A percentile compares a stretch with the other conserved stretches of the same genome.
Conservation (phyloP, 2,888 invertebrate species). For the Diaperis boleti region DNA sequence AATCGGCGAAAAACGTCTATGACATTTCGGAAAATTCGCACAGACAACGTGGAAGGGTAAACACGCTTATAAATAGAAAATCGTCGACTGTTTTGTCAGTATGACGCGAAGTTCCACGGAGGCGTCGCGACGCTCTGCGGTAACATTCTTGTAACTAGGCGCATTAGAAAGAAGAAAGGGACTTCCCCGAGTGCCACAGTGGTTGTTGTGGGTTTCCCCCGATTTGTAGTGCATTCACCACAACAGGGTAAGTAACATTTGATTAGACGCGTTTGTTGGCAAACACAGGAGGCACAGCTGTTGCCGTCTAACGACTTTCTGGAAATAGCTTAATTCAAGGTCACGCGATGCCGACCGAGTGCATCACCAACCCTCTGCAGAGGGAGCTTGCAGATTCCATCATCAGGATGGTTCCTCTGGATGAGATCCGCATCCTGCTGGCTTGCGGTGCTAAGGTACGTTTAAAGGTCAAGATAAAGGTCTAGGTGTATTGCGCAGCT, state of each 20-base stretch:
- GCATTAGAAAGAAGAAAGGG: too few relatives aligned
- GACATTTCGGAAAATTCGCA: conserved; percentile 38
- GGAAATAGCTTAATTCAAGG: conserved; percentile 42
- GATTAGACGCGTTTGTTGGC: conserved; percentile 45
- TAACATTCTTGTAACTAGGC: conserved; percentile 9
- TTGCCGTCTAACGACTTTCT: conserved; percentile 39
- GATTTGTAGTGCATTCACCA: conserved; percentile 10
- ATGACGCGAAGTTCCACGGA: conserved; percentile 46
- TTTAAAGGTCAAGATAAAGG: not conserved
- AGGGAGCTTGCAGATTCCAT: conserved; percentile 91
- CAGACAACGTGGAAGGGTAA: conserved; percentile 44
- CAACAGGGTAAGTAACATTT: too few relatives aligned
- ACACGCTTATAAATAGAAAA: conserved; percentile 55
- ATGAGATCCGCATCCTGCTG: conserved; percentile 87
- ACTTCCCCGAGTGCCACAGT: not conserved
- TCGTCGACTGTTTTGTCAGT: conserved; percentile 50
- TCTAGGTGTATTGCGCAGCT: too few relatives aligned
- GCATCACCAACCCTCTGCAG: conserved; percentile 81
- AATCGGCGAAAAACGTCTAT: conserved; percentile 17
- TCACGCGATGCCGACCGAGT: conserved; percentile 77
- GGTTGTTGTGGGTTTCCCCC: not conserved
- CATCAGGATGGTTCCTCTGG: conserved; percentile 86
- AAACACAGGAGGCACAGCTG: conserved; percentile 37
- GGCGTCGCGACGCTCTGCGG: conserved; percentile 9
- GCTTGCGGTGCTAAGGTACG: conserved; percentile 86